These are phyloP conservation scores for Corythornis leucogaster DNA, from an alignment of 2,797 vertebrate genomes.

Conservation along the genomic window DNA sequence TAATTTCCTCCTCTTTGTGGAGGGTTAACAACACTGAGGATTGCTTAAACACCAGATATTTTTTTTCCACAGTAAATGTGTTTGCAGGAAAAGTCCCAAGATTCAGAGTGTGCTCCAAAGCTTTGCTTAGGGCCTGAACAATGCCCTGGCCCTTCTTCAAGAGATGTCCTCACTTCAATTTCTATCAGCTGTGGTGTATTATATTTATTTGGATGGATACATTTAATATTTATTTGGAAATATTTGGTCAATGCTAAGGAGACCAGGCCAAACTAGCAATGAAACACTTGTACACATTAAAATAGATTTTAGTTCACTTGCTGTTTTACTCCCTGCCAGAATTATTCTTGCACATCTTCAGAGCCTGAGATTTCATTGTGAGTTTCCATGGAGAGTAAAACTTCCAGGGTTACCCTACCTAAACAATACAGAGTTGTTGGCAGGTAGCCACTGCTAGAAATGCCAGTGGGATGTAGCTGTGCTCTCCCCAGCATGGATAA, in stretches of 20 bases:
- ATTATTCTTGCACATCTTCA: neutral
- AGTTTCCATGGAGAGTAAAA: neutral
- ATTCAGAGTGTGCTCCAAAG: neutral
- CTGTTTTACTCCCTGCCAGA: neutral
- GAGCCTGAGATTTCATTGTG: neutral
- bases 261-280: too few species aligned
- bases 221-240: neutral
- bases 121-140: too few species aligned
- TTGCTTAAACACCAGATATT: neutral
- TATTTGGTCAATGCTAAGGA: too few species aligned
- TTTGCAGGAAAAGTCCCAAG: neutral
- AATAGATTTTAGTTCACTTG: too few species aligned
- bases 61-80: neutral
- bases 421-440: neutral
- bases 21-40: neutral
- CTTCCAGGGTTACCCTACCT: slow-evolving; percentile 14
- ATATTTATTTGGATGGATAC: too few species aligned
- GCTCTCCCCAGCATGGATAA: neutral
- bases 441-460: slow-evolving; percentile 1
- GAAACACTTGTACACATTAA: too few species aligned
- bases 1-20: neutral
- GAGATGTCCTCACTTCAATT: too few species aligned
- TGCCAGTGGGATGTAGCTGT: neutral
- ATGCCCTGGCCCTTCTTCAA: too few species aligned
- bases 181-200: too few species aligned